Percentiles rank a stretch among this genome's conserved stretches.
Conservation (phyloP, 2,888 invertebrate species). For the Tridacna crocea region DNA sequence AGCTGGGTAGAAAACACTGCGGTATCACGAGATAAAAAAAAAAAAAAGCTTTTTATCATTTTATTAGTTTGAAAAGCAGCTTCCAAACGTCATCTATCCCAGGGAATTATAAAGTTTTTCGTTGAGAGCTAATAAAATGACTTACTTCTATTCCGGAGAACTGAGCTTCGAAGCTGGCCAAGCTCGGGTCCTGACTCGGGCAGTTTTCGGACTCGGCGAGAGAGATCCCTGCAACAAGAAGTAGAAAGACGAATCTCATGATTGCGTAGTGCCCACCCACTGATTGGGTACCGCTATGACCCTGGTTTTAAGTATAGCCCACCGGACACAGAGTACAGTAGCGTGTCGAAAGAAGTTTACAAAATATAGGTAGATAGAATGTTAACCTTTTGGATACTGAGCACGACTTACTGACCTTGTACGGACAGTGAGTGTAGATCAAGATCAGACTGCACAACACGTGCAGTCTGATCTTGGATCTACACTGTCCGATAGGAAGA, state of each 20-base stretch:
- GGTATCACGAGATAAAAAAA: not conserved
- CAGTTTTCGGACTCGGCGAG: not conserved
- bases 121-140: not conserved
- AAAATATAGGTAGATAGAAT: not conserved
- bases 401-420: too few relatives aligned
- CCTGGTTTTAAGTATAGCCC: not conserved
- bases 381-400: too few relatives aligned
- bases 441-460: too few relatives aligned
- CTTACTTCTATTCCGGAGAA: not conserved
- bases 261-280: not conserved
- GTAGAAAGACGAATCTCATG: not conserved
- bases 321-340: not conserved
- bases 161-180: not conserved
- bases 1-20: not conserved
- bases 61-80: too few relatives aligned
- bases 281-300: not conserved
- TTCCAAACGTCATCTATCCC: not conserved
- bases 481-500: too few relatives aligned
- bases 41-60: not conserved
- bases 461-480: too few relatives aligned
- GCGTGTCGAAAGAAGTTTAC: not conserved
- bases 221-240: not conserved
- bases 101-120: not conserved
- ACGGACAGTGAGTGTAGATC: too few relatives aligned
- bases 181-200: not conserved